Conservation (phyloP, 1,140 invertebrate species). For the Leptinotarsa defecta region DNA sequence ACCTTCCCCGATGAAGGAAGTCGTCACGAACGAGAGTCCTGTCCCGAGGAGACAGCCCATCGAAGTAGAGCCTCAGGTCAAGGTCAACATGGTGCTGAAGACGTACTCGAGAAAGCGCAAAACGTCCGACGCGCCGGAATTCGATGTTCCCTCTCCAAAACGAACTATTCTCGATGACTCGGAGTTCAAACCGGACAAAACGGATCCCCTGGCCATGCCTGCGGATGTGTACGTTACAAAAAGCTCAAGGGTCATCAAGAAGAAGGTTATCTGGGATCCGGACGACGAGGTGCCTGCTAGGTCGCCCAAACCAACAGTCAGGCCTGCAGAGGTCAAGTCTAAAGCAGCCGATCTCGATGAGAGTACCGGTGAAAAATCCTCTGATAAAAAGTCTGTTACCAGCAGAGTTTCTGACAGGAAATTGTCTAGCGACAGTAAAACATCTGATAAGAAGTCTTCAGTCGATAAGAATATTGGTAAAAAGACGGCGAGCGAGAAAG, state of each 20-base stretch:
- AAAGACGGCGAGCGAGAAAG: neutral
- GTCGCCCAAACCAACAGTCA: constrained; percentile 13
- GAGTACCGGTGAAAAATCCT: neutral
- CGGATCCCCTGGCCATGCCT: constrained; percentile 17
- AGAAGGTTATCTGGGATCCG: constrained; percentile 72
- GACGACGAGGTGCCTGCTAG: constrained; percentile 58
- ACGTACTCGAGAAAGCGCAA: constrained; percentile 54
- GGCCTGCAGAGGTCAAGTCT: neutral
- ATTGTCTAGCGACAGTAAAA: neutral
- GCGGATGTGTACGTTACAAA: constrained; percentile 53
- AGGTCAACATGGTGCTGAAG: constrained; percentile 46
- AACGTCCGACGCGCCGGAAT: constrained; percentile 38
- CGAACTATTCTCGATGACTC: constrained; percentile 23
- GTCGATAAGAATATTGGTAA: neutral
- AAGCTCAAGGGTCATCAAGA: constrained; percentile 66
- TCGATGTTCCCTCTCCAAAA: constrained; percentile 32
- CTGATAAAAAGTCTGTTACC: neutral
- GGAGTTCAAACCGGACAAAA: constrained; percentile 27
- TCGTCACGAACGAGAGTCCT: neutral
- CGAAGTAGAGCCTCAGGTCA: constrained; percentile 41
- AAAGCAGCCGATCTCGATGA: constrained; percentile 17
- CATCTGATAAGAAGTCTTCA: neutral
- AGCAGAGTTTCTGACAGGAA: neutral
- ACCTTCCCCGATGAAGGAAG: constrained; percentile 4
- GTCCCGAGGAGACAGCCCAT: constrained; percentile 16